These are phyloP conservation scores for Elgaria multicarinata DNA, from an alignment of 2,113 vertebrate species.

Conservation along the genomic window DNA sequence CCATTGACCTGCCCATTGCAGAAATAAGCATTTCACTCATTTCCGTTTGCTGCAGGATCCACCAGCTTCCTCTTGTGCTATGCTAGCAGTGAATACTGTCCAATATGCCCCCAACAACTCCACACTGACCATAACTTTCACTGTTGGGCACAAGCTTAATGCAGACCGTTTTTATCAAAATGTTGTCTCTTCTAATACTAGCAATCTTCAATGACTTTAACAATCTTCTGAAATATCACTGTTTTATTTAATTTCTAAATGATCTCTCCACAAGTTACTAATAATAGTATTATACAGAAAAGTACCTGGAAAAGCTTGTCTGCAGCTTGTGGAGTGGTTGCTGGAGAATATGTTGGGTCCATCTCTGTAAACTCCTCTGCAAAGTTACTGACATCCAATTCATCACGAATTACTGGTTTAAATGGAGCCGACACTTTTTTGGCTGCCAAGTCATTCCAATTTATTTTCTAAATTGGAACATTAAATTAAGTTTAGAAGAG, in stretches of 20 bases:
- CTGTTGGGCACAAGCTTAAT: neutral
- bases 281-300: neutral
- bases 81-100: no score
- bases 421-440: conserved; percentile 93
- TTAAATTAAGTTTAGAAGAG: conserved; percentile 39
- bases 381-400: conserved; percentile 97
- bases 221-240: neutral
- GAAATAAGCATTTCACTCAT: no score
- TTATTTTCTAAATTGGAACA: conserved; percentile 86
- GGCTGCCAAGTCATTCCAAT: conserved; percentile 94
- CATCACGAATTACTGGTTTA: conserved; percentile 95
- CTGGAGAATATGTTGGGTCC: conserved; percentile 97
- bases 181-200: neutral
- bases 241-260: neutral
- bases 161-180: neutral
- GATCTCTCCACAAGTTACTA: neutral
- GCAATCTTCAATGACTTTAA: neutral
- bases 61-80: no score
- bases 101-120: no score
- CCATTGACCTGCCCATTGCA: no score
- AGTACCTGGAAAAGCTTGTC: conserved; percentile 96
- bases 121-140: neutral
- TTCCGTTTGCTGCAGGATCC: no score
- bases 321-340: conserved; percentile 92
- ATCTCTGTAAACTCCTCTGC: conserved; percentile 98